Evolutionary conservation across 2,888 invertebrate genomes (phyloP), one percentile per base, ranked within the genome.

Genomic region (Crematogaster levior): DNA sequence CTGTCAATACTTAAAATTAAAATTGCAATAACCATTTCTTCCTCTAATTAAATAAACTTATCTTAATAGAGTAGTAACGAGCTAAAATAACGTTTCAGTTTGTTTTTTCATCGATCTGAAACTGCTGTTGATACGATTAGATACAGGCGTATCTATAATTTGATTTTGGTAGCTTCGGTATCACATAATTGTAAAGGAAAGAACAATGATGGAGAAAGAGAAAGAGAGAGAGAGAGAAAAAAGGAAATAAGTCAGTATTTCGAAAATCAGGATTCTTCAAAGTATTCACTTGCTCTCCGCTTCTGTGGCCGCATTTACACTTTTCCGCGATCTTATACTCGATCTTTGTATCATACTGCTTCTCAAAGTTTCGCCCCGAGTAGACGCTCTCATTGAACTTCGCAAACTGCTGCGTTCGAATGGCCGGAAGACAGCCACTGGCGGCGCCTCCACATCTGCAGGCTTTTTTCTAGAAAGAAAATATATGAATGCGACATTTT

Each of bases 331-430:
- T 85, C 95, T 94, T 15, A 95, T 92, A 58, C 96, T 96, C 21
- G 95, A 95, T 84, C 96, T 94, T 80, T 95, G 95, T 81, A 95
- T 92, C 93, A 95, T 94, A 83, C 95, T 95, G 81, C 96, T 96
- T 5, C 96, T 96, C 74, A 96, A 95, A 2, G 96, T 95, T 93
- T 97, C 97, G 0, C 96, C 97, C 21, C 96, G 95, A 27, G 96
- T 95, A 0, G 96, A 96, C 0, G 96, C 96, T 77, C 96, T 95
- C 83, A 96, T 94, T 1, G 96, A 96, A 68, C 95, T 95, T 73
- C 95, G 93, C 43, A 94, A 90, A 53, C 94, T 93, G 48, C 91
- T 91, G 27, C 94, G 94, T 0, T 94, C 94, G 43, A 92, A 90
- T 0, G 93, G 90, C 34, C 93, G 87, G 53, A 88, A 91, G 24